These are phyloP conservation scores for Grantiella picta DNA, from an alignment of 2,113 vertebrate genomes.

Conservation along the genomic window DNA sequence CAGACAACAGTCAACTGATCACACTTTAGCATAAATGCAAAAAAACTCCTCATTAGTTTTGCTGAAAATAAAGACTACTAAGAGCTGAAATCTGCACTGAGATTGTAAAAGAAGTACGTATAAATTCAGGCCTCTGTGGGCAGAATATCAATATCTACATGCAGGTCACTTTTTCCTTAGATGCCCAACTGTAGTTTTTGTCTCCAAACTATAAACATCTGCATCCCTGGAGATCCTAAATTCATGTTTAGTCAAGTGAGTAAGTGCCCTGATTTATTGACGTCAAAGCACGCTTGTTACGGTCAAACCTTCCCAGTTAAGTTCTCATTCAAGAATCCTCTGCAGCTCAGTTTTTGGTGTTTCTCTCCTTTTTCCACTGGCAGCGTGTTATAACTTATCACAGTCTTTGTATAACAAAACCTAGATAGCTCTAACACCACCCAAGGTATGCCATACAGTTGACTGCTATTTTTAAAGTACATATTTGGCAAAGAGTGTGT, in stretches of 20 bases:
- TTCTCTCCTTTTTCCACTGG: background rate
- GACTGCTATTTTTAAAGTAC: constrained; percentile 27
- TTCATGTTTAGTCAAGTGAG: background rate
- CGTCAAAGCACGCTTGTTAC: background rate
- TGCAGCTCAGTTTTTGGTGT: background rate
- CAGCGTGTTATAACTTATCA: background rate
- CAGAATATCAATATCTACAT: background rate
- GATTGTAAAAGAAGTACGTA: background rate
- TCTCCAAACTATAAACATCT: background rate
- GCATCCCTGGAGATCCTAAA: background rate
- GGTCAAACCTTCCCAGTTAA: background rate
- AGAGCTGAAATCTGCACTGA: background rate
- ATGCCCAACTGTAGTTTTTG: background rate
- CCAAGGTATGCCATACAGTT: constrained; percentile 13
- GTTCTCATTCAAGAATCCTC: constrained; percentile 12
- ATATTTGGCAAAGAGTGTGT: constrained; percentile 13
- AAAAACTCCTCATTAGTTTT: background rate
- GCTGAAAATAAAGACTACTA: background rate
- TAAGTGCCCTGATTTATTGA: background rate
- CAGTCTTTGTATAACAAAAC: background rate
- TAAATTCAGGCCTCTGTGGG: background rate
- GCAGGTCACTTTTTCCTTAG: background rate
- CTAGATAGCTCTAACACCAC: background rate
- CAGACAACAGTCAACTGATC: background rate
- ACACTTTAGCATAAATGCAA: background rate